Evolutionary conservation across 2,888 invertebrate genomes (phyloP), one percentile per base, ranked within the genome.

Genomic region (Nymphalis urticae): DNA sequence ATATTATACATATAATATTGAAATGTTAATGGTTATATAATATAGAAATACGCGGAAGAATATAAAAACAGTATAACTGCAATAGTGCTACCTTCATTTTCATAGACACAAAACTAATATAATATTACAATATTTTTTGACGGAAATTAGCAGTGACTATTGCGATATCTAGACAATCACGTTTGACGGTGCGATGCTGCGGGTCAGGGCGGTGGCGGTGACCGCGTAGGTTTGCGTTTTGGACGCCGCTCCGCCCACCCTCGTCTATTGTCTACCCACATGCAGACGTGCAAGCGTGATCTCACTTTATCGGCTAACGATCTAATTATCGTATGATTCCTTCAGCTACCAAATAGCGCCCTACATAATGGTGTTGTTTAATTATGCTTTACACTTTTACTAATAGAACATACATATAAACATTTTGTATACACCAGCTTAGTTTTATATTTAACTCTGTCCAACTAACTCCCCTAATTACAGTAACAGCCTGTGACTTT

Each of bases 231-330:
- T 81, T 86, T 78, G 79, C 75, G 76, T 88, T 90, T 90, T 90
- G 87, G 88, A n/a, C 56, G 19, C 82, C 69, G 69, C 78, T 80
- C 81, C 79, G 82, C 85, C 82, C 90, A 89, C 88, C 86, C 74
- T 78, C 75, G 76, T 76, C 86, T 85, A 90, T 90, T 89, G 89
- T 89, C 88, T 87, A 77, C 88, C 88, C 88, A 88, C 87, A 79
- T 79, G 81, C 82, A 81, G 78, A 79, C 77, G 76, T 77, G 80
- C 80, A 84, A 80, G 85, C 85, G 83, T 88, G 86, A 87, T 87
- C 85, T 87, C 87, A 86, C 84, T 79, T 77, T 80, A 82, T 79
- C 80, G 78, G 76, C 77, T 77, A 83, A 78, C 73, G 73, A 74
- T 77, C 78, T 81, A 82, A 86, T 86, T 85, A 85, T 78, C 75